Percentiles rank a stretch among this genome's conserved stretches.
phyloP scores from a whole-genome alignment of 2,113 vertebrate genomes.

The Pseudopodoces humilis region DNA sequence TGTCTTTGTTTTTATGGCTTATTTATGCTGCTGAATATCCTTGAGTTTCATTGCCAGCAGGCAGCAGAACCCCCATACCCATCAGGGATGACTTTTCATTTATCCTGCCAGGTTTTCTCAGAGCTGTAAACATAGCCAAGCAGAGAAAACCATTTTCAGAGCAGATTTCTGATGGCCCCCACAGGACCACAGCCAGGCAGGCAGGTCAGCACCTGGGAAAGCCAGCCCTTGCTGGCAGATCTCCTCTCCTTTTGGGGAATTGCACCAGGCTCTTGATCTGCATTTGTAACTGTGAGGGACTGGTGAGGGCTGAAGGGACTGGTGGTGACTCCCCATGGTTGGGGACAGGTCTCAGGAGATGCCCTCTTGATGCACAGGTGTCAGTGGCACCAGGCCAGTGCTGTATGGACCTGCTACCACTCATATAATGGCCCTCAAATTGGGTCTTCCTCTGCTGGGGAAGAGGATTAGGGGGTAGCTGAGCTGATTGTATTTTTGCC shows the following conservation, averaged over 20 bases:
- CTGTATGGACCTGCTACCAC: background rate
- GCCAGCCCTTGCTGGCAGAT: background rate
- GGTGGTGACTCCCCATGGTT: fast-evolving
- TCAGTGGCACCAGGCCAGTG: background rate
- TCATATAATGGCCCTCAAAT: background rate
- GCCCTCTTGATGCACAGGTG: background rate
- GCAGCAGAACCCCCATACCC: background rate
- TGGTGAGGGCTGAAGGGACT: background rate
- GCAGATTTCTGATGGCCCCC: background rate
- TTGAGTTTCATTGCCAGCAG: background rate
- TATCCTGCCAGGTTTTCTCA: background rate
- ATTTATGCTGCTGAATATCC: background rate
- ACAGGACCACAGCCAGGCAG: background rate
- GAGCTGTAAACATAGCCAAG: background rate
- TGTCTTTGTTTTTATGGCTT: background rate
- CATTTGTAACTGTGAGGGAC: background rate
- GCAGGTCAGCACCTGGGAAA: background rate
- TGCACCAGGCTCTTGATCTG: background rate
- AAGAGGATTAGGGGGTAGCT: background rate
- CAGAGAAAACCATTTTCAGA: background rate
- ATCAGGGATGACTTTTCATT: background rate
- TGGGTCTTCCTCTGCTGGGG: background rate
- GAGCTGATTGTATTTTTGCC: background rate
- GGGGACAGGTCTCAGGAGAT: background rate
- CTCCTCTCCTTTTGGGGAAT: background rate